Evolutionary conservation across 2,113 vertebrate genomes (phyloP).

Genomic region (Mobula birostris): DNA sequence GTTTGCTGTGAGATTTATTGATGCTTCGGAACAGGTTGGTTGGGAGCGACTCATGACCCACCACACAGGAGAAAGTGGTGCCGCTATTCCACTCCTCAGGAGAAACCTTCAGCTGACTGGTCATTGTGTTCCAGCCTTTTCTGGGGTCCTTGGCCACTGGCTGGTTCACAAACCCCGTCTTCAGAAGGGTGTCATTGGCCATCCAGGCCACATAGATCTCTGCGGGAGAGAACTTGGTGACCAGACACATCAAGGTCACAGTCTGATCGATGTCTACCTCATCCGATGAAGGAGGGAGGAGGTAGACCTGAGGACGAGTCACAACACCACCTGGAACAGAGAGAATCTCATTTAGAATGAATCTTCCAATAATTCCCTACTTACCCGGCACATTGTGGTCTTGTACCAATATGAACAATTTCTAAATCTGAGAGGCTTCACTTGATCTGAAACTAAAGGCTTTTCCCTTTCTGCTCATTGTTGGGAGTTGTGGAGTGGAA

Average conservation of each 20-base stretch:
- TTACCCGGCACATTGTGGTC: too few species aligned
- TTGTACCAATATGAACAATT: too few species aligned
- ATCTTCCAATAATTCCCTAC: too few species aligned
- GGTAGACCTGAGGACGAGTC: constrained; percentile 42
- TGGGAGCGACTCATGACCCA: constrained; percentile 51
- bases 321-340: background rate
- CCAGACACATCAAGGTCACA: constrained; percentile 1
- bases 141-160: background rate
- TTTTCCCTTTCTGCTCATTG: too few species aligned
- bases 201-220: constrained; percentile 31
- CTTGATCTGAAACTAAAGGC: too few species aligned
- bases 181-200: constrained; percentile 31
- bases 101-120: constrained; percentile 40
- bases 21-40: constrained; percentile 47
- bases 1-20: constrained; percentile 59
- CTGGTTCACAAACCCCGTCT: constrained; percentile 31
- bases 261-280: background rate
- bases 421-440: too few species aligned
- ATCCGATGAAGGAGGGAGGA: constrained; percentile 43
- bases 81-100: constrained; percentile 47
- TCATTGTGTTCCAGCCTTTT: constrained; percentile 43
- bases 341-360: background rate
- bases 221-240: background rate
- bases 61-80: constrained; percentile 47
- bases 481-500: too few species aligned